These are phyloP conservation scores for Lithophane leautieri DNA, from an alignment of 2,888 invertebrate genomes.

Conservation along the genomic window DNA sequence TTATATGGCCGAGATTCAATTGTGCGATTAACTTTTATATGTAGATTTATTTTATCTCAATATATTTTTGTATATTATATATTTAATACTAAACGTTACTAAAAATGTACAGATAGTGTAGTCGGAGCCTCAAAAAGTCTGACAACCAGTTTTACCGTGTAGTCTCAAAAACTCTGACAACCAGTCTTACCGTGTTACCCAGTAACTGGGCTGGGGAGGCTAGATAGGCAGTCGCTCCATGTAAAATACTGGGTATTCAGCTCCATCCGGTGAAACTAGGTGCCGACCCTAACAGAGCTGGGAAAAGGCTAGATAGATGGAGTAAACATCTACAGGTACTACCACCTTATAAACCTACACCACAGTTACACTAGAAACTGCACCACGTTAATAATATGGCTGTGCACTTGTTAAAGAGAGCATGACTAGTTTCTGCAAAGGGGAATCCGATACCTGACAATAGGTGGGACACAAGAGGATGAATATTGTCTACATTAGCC, in stretches of 20 bases:
- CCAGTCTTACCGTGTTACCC: no score
- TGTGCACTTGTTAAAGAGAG: constrained; percentile 48
- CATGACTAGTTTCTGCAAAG: constrained; percentile 47
- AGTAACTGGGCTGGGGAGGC: no score
- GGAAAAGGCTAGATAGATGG: no score
- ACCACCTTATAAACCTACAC: background rate
- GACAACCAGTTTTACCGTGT: no score
- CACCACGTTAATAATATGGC: constrained; percentile 22
- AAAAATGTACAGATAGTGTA: no score
- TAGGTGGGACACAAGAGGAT: constrained; percentile 5
- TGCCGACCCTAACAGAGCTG: no score
- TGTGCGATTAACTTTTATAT: background rate
- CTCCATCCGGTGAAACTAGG: no score
- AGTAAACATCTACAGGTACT: background rate
- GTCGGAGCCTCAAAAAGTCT: no score
- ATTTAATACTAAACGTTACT: background rate
- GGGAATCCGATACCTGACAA: constrained; percentile 46
- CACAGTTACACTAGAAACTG: constrained; percentile 19
- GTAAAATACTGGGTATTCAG: no score
- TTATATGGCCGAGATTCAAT: background rate
- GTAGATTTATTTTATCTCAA: background rate
- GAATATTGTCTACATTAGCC: background rate
- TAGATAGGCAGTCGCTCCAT: no score
- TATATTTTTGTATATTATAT: background rate
- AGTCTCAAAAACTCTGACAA: no score